Evolutionary conservation across 2,113 vertebrate genomes (phyloP), one percentile per base, ranked within the genome.

Genomic region (Saccopteryx bilineata): DNA sequence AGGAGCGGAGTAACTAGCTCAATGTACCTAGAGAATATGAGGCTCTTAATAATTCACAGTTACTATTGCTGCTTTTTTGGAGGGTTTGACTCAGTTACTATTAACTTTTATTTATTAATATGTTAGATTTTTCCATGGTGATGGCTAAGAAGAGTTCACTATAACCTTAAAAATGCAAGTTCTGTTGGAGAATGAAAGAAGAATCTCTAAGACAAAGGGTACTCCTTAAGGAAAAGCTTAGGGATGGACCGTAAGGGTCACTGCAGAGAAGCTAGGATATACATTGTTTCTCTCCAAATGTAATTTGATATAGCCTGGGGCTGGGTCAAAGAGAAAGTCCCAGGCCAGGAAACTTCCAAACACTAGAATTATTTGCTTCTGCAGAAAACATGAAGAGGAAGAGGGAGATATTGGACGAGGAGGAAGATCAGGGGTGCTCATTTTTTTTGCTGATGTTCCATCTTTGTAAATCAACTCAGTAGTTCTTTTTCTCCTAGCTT

Each of bases 401-500:
- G 14, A 76, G 7, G 52, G 33, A 89, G 52, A 79, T 26, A 83
- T 11, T n/a, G 56, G 31, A 13, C 80, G 48, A 39, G 46, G 56
- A 80, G n/a, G 23, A 69, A 7, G 26, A 52, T 39, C 9, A 33
- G 15, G 26, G 39, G 14, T 24, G 12, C 2, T 82, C 31, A 68
- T 89, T 93, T 90, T 86, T 87, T 78, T 83, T 83, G n/a, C 48
- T 91, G 26, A 72, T 72, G 6, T 60, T 60, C 31, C 63, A 80
- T 91, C 79, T 94, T 94, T 90, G 74, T 90, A 93, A 94, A 88
- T 91, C 86, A 93, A 18, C 68, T 83, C 24, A 66, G 28, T 65
- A 28, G 19, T 75, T 87, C 33, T 91, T 90, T 92, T 82, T 88
- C 63, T 93, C 31, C 26, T 96, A 63, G 74, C 54, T 96, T 96